phyloP scores from a whole-genome alignment of 2,888 invertebrate genomes.

The Pristionchus japonicus region DNA sequence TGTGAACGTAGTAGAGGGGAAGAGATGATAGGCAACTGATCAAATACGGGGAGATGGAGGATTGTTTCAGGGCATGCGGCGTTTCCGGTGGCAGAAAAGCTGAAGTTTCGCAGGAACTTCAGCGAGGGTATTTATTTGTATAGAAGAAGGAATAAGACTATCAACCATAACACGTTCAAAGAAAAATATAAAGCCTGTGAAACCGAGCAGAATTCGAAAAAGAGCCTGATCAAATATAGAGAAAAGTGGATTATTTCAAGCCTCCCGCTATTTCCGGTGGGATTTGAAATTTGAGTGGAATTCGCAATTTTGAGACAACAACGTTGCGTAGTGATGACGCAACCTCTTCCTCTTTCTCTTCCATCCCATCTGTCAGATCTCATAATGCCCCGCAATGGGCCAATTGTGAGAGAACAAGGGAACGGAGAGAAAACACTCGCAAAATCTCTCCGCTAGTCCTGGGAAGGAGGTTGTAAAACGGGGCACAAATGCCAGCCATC shows the following conservation, averaged over 20 bases:
- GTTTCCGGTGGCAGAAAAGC: background rate
- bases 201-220: too few species aligned
- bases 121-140: too few species aligned
- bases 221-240: too few species aligned
- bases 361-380: background rate
- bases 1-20: constrained; percentile 31
- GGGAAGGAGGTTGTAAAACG: background rate
- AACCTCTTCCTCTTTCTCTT: background rate
- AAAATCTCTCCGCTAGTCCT: background rate
- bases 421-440: background rate
- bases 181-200: too few species aligned
- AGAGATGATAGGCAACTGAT: constrained; percentile 33
- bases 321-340: background rate
- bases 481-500: too few species aligned
- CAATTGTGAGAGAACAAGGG: constrained; percentile 2
- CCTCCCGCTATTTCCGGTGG: too few species aligned
- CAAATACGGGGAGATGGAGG: background rate
- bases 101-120: too few species aligned
- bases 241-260: too few species aligned
- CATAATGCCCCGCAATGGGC: constrained; percentile 29
- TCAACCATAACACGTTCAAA: too few species aligned
- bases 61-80: background rate
- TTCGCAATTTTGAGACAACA: too few species aligned
- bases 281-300: too few species aligned
- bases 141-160: too few species aligned